Percentiles rank a stretch among this genome's conserved stretches.
These are phyloP conservation scores for Barypeithes pellucidus DNA, from an alignment of 2,888 invertebrate genomes.

Conservation along the genomic window DNA sequence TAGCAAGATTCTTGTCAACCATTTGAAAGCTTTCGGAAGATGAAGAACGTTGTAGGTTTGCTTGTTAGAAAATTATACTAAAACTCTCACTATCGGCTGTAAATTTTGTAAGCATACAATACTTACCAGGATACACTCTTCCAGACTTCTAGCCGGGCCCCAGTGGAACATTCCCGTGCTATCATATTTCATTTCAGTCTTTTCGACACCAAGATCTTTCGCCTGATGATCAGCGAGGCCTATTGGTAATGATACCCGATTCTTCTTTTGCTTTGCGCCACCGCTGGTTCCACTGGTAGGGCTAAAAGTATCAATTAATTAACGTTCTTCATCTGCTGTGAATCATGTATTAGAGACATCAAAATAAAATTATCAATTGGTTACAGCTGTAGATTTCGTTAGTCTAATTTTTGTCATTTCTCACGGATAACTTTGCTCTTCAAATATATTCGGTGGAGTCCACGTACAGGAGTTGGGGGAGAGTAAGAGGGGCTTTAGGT, in stretches of 20 bases:
- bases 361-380: neutral
- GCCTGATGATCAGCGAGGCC: constrained; percentile 96
- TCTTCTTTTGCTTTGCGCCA: constrained; percentile 85
- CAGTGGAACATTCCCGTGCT: constrained; percentile 99
- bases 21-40: no score
- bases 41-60: no score
- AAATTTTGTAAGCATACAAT: neutral
- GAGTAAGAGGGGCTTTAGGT: no score
- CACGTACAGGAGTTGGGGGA: no score
- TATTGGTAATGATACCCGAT: constrained; percentile 89
- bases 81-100: no score
- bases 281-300: constrained; percentile 92
- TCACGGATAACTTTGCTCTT: no score
- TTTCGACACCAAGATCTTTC: constrained; percentile 97
- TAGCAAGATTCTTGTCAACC: no score
- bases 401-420: no score
- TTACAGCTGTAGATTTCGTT: no score
- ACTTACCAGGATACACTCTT: constrained; percentile 96
- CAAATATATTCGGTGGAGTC: no score
- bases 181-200: constrained; percentile 99
- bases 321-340: constrained; percentile 25
- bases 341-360: constrained; percentile 14
- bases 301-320: constrained; percentile 74
- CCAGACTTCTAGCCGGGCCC: constrained; percentile 97
- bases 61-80: no score